Evolutionary conservation across 2,113 vertebrate genomes (phyloP).

Genomic region (Coptodon rendalli): DNA sequence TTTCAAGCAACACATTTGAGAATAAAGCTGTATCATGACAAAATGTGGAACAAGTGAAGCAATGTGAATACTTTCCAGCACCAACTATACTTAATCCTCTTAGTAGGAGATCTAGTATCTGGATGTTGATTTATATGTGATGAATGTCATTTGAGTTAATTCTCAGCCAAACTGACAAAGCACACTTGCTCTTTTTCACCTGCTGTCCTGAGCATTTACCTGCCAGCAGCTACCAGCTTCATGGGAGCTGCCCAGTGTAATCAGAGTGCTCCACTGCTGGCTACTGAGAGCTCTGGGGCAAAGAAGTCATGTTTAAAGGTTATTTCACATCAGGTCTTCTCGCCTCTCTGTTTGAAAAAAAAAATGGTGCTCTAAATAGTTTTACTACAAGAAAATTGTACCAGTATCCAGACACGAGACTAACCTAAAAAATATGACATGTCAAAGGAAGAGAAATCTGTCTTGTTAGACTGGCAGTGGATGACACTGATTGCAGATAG

Average conservation of each 20-base stretch:
- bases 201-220: not conserved
- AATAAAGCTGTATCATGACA: not conserved
- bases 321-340: not conserved
- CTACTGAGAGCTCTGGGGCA: not conserved
- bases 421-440: not conserved
- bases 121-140: not conserved
- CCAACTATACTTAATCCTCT: not conserved
- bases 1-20: not conserved
- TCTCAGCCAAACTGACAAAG: not conserved
- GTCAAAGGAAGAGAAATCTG: not conserved
- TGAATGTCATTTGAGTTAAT: not conserved
- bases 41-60: not conserved
- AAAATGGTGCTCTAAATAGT: not conserved
- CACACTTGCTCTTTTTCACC: not conserved
- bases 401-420: not conserved
- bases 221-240: not conserved
- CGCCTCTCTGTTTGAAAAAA: not conserved
- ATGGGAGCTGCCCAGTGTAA: slow-evolving; percentile 1
- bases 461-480: not conserved
- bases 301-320: not conserved
- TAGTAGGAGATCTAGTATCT: not conserved
- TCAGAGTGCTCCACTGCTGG: not conserved
- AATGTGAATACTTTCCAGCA: not conserved
- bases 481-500: not conserved
- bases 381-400: not conserved